Conservation (phyloP, 1,140 invertebrate species). For the Arion vulgaris region DNA sequence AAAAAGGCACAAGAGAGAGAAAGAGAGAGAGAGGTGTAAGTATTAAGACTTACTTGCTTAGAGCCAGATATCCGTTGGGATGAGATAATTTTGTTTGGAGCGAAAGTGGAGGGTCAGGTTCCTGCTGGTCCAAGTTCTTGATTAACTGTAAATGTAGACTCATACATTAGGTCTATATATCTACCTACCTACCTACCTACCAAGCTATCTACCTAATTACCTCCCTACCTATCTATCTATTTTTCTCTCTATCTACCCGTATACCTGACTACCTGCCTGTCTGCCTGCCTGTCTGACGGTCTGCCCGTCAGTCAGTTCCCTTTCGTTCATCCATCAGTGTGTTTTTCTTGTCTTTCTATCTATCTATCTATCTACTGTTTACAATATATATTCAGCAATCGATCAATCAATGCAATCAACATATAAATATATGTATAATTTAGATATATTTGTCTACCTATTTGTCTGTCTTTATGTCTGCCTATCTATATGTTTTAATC, state of each 20-base stretch:
- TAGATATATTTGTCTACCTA: background rate
- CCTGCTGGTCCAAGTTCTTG: background rate
- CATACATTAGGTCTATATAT: background rate
- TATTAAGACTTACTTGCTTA: slow-evolving; percentile 21
- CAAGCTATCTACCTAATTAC: background rate
- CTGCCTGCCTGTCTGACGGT: background rate
- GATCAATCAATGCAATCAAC: too few species aligned
- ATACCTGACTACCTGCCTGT: background rate
- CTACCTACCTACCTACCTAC: background rate
- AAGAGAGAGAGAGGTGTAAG: too few species aligned
- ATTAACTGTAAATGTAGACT: background rate
- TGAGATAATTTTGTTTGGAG: background rate
- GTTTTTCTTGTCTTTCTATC: background rate
- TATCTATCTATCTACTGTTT: background rate
- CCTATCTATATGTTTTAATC: background rate
- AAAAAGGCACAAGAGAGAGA: too few species aligned
- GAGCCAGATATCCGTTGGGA: slow-evolving; percentile 12
- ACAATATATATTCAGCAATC: background rate
- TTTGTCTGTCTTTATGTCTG: background rate
- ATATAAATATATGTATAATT: too few species aligned
- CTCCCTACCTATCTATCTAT: background rate
- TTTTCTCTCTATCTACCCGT: background rate
- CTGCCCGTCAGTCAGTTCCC: background rate
- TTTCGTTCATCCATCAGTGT: too few species aligned
- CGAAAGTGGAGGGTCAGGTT: background rate